These are phyloP conservation scores for Charaxes varanes DNA, from an alignment of 1,140 invertebrate species.

Conservation along the genomic window DNA sequence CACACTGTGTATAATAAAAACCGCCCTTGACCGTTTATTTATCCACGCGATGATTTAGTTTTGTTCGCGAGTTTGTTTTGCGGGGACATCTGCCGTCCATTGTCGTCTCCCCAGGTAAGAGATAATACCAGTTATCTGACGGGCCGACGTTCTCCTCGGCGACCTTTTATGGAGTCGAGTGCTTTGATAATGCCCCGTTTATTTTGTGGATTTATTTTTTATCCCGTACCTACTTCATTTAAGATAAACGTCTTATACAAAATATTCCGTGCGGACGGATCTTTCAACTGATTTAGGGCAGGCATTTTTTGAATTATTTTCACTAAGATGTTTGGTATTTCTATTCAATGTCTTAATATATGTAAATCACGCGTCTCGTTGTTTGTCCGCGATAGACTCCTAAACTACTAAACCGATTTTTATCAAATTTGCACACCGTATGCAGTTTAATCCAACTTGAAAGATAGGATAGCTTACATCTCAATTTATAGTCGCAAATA, in stretches of 20 bases:
- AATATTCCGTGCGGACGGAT: background rate
- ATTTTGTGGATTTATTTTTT: conserved; percentile 34
- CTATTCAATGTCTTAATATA: no score
- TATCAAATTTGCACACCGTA: no score
- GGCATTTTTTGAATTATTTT: no score
- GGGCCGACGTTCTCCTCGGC: conserved; percentile 61
- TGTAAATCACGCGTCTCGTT: conserved; percentile 29
- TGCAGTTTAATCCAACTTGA: no score
- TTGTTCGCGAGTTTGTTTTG: conserved; percentile 64
- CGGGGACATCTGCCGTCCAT: conserved; percentile 64
- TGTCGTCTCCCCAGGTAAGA: conserved; percentile 62
- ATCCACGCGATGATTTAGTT: conserved; percentile 50
- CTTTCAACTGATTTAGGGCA: no score
- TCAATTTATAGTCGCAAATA: no score
- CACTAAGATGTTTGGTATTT: no score
- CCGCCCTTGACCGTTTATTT: no score
- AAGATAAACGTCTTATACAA: background rate
- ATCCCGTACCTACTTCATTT: background rate
- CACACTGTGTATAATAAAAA: background rate
- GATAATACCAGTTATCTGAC: conserved; percentile 65
- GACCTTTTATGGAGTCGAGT: conserved; percentile 59
- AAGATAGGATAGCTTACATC: no score
- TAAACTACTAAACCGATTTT: no score
- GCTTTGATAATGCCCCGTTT: conserved; percentile 61
- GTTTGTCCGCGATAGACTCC: no score